Base-by-base conservation (phyloP, 2,797 vertebrate species). In the Harpagifer antarcticus region DNA sequence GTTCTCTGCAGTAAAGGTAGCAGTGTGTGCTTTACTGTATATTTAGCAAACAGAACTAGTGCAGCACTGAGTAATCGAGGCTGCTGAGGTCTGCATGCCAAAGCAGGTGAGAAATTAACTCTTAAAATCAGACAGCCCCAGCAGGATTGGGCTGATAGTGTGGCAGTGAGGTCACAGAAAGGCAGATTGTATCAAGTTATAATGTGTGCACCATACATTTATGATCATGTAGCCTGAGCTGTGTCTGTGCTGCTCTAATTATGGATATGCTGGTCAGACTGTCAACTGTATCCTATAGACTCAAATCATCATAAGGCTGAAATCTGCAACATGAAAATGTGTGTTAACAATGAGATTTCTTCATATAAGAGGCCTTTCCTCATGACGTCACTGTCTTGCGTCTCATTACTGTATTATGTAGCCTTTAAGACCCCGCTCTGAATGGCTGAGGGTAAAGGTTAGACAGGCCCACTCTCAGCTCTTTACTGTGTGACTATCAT, bases 1-100 rank as follows among this genome's bases (percentile, higher is more conserved):
- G 77, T 72, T 67, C 59, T 40, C 70, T 77, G 48, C 67, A 45
- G 53, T 16, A 43, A 31, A 62, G 33, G 48, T 53, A 56, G 60
- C 59, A 11, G 27, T 2, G 27, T 70, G 19, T 47, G 43, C 72
- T 62, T 76, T 56, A 56, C 50, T 74, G 13, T 81, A 57, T 27
- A 43, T 72, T 59, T 57, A n/a, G n/a, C 23, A 2, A 78, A 66
- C 70, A 80, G 70, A 83, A 86, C 71, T 11, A 45, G 73, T 48
- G 64, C 76, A 85, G 70, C 69, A 37, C 40, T 81, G 82, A 82
- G 60, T 80, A 77, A 79, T 62, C 1, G 37, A 77, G 54, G 76
- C 67, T 88, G 80, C 83, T 84, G 81, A 76, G 61, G 77, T 87
- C 81, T 79, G 83, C 78, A 43, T 76, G 78, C 58, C 63, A 69